Percentiles rank a stretch among this genome's conserved stretches.
Evolutionary conservation across 2,113 vertebrate species (phyloP).

Genomic region (Ctenomys sociabilis): DNA sequence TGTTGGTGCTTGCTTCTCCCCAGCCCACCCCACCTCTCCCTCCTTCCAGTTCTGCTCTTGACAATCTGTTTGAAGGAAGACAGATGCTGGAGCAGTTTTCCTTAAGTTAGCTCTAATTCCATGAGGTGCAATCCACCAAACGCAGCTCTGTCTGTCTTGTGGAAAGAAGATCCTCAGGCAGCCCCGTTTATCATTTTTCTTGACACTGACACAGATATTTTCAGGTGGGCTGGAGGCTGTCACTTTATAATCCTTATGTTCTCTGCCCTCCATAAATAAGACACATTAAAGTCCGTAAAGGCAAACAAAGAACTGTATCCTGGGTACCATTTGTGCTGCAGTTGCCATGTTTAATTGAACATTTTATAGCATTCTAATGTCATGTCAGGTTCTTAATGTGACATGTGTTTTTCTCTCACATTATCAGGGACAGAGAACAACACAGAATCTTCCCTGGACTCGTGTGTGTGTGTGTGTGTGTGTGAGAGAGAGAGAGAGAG

Average conservation of each 20-base stretch:
- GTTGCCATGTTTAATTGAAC: conserved; percentile 78
- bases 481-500: too few species aligned
- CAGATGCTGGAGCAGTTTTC: conserved; percentile 89
- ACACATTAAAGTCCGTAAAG: conserved; percentile 75
- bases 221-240: conserved; percentile 68
- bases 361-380: conserved; percentile 79
- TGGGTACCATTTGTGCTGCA: conserved; percentile 72
- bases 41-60: conserved; percentile 77
- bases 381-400: conserved; percentile 76
- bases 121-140: conserved; percentile 83
- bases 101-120: conserved; percentile 85
- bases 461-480: background rate
- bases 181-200: conserved; percentile 75
- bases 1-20: conserved; percentile 77
- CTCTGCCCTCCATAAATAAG: conserved; percentile 77
- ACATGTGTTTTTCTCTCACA: conserved; percentile 65
- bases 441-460: conserved; percentile 63
- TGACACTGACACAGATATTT: conserved; percentile 81
- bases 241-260: conserved; percentile 63
- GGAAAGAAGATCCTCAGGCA: conserved; percentile 78
- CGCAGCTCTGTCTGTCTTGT: conserved; percentile 79
- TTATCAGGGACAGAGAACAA: conserved; percentile 66
- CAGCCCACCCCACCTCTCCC: conserved; percentile 24
- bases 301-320: conserved; percentile 71
- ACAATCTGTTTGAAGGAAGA: conserved; percentile 89